Base-by-base conservation (phyloP, 2,797 vertebrate species). In the Aphelocoma californica region DNA sequence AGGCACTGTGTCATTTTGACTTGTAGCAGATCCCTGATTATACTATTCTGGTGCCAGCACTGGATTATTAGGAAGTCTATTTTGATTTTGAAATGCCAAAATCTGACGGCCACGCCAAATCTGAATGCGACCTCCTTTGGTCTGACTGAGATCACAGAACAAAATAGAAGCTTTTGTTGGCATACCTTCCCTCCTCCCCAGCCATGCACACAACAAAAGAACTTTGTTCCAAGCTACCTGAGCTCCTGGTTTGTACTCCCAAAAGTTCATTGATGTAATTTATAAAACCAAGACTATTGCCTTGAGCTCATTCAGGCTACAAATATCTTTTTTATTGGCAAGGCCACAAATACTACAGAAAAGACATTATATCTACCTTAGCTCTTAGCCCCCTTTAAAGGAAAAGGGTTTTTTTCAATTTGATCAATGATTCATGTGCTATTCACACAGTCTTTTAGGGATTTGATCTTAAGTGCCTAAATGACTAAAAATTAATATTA, bases 171-270 rank as follows among this genome's bases (percentile, higher is more conserved):
- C 17, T 87, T 84, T 86, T 56, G 7, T 56, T 87, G 72, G 64
- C 56, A 48, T 32, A 56, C 10, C 3, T 91, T 80, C 14, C 51
- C 21, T 40, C 17, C 51, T 28, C 29, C 26, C 13, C 53, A 72
- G 15, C 42, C 31, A 31, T 15, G 19, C 2, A 74, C 10, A 67
- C 38, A 72, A 83, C 45, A 79, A 54, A 90, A 78, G 21, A 34
- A 31, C 54, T 88, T 92, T 92, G 34, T 92, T 94, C 44, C 58
- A 69, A 88, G 17, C 13, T 81, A 66, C 85, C 65, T 60, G 40
- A 78, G 3, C 51, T 80, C 54, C 69, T 51, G 44, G 20, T 77
- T 60, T 86, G 14, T 42, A 21, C 61, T 86, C 54, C 23, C 29
- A 57, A 81, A 64, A 38, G 75, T 66, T 78, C 26, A 34, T 6